Evolutionary conservation across 2,113 vertebrate species (phyloP).

Genomic region (Lanius collurio): DNA sequence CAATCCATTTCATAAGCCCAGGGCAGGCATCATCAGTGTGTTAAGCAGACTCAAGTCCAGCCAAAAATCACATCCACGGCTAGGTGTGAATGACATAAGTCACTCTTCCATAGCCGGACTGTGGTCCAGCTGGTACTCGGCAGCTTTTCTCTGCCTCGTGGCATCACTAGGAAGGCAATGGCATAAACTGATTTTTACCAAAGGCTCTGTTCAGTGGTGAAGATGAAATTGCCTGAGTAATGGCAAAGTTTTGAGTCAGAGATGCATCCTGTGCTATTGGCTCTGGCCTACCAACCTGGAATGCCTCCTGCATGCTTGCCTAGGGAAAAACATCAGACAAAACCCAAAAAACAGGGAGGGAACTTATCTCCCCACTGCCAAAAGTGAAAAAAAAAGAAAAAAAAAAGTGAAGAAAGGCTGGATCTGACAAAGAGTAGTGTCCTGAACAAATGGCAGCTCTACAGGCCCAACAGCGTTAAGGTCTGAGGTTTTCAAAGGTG

Average conservation of each 20-base stretch:
- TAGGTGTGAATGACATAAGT: background rate
- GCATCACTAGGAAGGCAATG: background rate
- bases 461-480: background rate
- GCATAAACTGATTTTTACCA: background rate
- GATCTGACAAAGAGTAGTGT: background rate
- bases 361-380: background rate
- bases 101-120: background rate
- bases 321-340: conserved; percentile 3
- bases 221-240: background rate
- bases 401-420: background rate
- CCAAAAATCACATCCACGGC: conserved; percentile 1
- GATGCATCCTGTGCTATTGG: background rate
- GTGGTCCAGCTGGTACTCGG: background rate
- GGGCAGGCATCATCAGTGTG: background rate
- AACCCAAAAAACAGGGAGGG: background rate
- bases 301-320: background rate
- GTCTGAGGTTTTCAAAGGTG: background rate
- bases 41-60: background rate
- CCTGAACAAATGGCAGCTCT: background rate
- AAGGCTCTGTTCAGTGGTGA: background rate
- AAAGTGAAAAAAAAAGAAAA: background rate
- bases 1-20: conserved; percentile 9
- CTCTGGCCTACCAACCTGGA: background rate
- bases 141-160: background rate
- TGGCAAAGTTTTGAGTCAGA: background rate